phyloP scores from a whole-genome alignment of 2,113 vertebrate species.

The Colius striatus region DNA sequence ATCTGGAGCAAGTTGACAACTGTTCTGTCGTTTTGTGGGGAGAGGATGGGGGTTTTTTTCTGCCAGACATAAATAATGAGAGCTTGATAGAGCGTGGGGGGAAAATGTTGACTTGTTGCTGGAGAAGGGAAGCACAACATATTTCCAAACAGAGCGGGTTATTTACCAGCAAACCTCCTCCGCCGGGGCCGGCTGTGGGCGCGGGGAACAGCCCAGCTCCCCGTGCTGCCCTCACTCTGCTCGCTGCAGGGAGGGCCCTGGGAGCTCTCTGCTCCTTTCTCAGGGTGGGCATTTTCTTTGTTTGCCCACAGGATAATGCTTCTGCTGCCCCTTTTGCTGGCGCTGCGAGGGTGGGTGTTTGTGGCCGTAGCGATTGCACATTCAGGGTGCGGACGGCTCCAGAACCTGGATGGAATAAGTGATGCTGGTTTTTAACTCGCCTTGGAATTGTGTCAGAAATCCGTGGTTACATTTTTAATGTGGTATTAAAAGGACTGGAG shows the following conservation, averaged over 20 bases:
- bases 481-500: background rate
- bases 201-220: background rate
- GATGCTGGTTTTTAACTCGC: background rate
- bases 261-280: background rate
- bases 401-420: background rate
- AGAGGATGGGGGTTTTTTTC: background rate
- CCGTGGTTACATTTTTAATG: background rate
- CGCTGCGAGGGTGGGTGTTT: background rate
- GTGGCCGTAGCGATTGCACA: fast-evolving
- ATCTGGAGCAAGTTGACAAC: background rate
- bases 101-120: background rate
- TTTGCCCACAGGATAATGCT: fast-evolving
- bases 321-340: background rate
- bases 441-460: background rate
- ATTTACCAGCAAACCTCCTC: background rate
- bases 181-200: background rate
- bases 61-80: background rate
- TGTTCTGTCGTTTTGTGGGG: background rate
- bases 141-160: background rate
- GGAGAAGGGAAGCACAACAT: background rate
- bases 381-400: background rate
- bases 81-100: background rate
- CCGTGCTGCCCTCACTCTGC: background rate
- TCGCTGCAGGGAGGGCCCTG: background rate
- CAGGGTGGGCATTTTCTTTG: background rate